phyloP scores from a whole-genome alignment of 2,888 invertebrate genomes.

The Busseola fusca region DNA sequence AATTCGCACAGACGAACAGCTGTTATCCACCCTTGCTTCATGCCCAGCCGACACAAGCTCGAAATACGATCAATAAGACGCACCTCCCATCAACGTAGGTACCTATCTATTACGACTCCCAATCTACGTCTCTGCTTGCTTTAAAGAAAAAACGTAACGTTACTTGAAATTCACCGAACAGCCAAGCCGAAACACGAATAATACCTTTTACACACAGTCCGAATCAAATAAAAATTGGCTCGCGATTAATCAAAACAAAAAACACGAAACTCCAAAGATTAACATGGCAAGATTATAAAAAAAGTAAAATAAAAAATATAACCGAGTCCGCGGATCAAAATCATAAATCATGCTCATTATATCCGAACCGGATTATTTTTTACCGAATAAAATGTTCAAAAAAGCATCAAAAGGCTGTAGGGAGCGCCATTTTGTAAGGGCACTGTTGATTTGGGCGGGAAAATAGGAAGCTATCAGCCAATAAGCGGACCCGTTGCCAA shows the following conservation, averaged over 20 bases:
- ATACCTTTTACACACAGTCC: constrained; percentile 49
- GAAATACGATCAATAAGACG: constrained; percentile 44
- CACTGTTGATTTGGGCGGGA: constrained; percentile 83
- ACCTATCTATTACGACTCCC: neutral
- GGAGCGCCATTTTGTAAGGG: constrained; percentile 88
- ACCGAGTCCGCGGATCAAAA: constrained; percentile 81
- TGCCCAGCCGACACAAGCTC: constrained; percentile 7
- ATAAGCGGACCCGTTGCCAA: constrained; percentile 69
- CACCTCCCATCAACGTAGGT: constrained; percentile 21
- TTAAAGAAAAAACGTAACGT: constrained; percentile 7
- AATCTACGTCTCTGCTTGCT: neutral
- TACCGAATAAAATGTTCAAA: constrained; percentile 87
- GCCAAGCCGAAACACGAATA: constrained; percentile 41
- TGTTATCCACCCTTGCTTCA: constrained; percentile 30
- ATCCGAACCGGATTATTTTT: constrained; percentile 89
- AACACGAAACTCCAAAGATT: constrained; percentile 83
- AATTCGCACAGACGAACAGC: constrained; percentile 34
- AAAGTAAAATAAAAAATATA: constrained; percentile 76
- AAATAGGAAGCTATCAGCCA: constrained; percentile 77
- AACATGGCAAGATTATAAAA: constrained; percentile 83
- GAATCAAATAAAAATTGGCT: constrained; percentile 75
- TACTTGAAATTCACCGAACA: constrained; percentile 42
- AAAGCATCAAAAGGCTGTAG: constrained; percentile 87
- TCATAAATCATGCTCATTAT: constrained; percentile 89
- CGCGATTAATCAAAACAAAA: constrained; percentile 82